Conservation (phyloP, 1,140 invertebrate genomes). For the Bicyclus anynana region DNA sequence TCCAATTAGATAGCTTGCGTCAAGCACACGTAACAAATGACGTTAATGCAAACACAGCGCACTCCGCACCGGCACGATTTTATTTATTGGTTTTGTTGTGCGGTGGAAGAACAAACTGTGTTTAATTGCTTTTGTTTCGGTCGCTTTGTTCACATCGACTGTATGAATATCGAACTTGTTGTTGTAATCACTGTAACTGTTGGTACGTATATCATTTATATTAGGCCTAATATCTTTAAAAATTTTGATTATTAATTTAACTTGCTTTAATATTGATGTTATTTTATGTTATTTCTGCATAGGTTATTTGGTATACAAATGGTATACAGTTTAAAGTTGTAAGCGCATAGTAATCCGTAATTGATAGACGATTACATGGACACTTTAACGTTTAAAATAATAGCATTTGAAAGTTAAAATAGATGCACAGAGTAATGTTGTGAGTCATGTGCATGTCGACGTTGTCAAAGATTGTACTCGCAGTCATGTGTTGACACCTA, state of each 20-base stretch:
- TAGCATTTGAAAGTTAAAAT: too few relatives aligned
- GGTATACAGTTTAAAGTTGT: too few relatives aligned
- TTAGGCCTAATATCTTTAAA: background rate
- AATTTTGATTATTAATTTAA: background rate
- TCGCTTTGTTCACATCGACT: background rate
- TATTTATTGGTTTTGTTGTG: background rate
- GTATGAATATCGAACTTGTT: conserved; percentile 10
- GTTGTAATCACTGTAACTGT: background rate
- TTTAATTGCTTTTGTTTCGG: background rate
- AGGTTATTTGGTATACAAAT: too few relatives aligned
- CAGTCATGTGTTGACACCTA: too few relatives aligned
- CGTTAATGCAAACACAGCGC: conserved; percentile 8
- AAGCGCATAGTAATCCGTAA: too few relatives aligned
- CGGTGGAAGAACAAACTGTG: conserved; percentile 8
- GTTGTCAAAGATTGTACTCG: too few relatives aligned
- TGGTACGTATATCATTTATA: background rate
- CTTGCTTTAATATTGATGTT: too few relatives aligned
- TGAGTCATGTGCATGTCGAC: too few relatives aligned
- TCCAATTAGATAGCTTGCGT: conserved; percentile 1
- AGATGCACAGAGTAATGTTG: too few relatives aligned
- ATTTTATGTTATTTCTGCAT: too few relatives aligned
- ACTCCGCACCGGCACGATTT: conserved; percentile 2
- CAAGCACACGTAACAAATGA: background rate
- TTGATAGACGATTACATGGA: too few relatives aligned
- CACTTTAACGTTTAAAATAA: too few relatives aligned